Conservation (phyloP, 2,888 invertebrate genomes). For the Platycheirus rosarum region DNA sequence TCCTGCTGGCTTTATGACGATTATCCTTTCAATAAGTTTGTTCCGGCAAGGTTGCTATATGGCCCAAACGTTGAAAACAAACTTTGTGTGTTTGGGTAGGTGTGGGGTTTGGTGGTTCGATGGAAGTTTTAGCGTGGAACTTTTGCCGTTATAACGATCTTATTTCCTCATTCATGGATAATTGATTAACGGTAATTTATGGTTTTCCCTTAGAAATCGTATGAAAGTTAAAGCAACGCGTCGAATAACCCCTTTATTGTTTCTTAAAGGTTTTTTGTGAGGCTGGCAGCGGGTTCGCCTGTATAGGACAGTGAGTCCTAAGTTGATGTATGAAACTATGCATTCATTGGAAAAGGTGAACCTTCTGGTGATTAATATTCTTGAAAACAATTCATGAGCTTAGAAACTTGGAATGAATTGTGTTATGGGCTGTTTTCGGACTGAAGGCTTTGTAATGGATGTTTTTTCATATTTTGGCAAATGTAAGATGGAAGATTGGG, state of each 20-base stretch:
- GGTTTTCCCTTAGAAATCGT: conserved; percentile 47
- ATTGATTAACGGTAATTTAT: conserved; percentile 73
- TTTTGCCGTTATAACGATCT: conserved; percentile 55
- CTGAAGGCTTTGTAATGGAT: conserved; percentile 21
- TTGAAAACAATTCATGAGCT: not conserved
- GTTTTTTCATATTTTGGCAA: conserved; percentile 15
- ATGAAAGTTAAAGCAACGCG: conserved; percentile 60
- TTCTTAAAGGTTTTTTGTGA: not conserved
- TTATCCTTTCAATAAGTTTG: conserved; percentile 71
- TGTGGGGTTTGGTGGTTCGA: not conserved
- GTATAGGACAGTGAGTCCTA: not conserved
- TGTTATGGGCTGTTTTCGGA: conserved; percentile 4
- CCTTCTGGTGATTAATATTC: conserved; percentile 21
- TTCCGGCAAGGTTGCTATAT: conserved; percentile 22
- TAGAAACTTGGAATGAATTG: conserved; percentile 2
- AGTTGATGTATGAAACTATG: conserved; percentile 13
- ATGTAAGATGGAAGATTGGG: not conserved
- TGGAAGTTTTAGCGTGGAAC: conserved; percentile 37
- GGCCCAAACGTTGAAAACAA: not conserved
- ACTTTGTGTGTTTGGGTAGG: not conserved
- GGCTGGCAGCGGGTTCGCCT: not conserved
- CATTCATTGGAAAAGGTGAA: conserved; percentile 27
- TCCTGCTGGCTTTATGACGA: conserved; percentile 61
- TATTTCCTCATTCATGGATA: conserved; percentile 67
- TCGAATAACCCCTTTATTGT: conserved; percentile 43